Evolutionary conservation across 1,140 invertebrate species (phyloP), one percentile per base, ranked within the genome.

Genomic region (Bombus fervidus): DNA sequence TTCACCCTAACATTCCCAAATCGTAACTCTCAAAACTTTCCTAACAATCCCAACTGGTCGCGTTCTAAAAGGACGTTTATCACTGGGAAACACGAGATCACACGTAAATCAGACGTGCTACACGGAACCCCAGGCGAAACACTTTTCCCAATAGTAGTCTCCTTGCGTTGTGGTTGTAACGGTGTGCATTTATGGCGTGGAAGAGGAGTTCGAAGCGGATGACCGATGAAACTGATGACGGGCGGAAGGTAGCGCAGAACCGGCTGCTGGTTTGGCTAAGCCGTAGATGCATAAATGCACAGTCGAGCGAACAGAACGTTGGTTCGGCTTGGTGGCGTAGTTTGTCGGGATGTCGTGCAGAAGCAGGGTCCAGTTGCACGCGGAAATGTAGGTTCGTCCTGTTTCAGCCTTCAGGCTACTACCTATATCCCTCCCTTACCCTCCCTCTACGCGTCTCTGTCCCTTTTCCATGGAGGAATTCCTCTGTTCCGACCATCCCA

Each of bases 341-440:
- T 90, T 89, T 90, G 88, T 85, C 89, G 85, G 87, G 79, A 89
- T 83, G 81, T 85, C 83, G 87, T 72, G 87, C 77, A 89, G 86
- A 86, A 89, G 77, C 88, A 86, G 62, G 81, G 72, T 59, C 81
- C 64, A 80, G 85, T 79, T 76, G 77, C 77, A 64, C 80, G 87
- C 85, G 88, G 88, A 89, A 89, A 89, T 89, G 62, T 85, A 87
- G 72, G 59, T 86, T 72, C 85, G 71, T 78, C 43, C 87, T 82
- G 87, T 89, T 89, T 86, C 76, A 76, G 25, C 34, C 75, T 83
- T 83, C 73, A 66, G 53, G 22, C 28, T n/a, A 12, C 59, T 2
- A 12, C 10, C 78, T 88, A 59, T 85, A 66, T 41, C 34, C 43
- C 28, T 57, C 37, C 25, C 0, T 25, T 31, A n/a, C 59, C 22